Evolutionary conservation across 2,113 vertebrate genomes (phyloP).

Genomic region (Caloenas nicobarica): DNA sequence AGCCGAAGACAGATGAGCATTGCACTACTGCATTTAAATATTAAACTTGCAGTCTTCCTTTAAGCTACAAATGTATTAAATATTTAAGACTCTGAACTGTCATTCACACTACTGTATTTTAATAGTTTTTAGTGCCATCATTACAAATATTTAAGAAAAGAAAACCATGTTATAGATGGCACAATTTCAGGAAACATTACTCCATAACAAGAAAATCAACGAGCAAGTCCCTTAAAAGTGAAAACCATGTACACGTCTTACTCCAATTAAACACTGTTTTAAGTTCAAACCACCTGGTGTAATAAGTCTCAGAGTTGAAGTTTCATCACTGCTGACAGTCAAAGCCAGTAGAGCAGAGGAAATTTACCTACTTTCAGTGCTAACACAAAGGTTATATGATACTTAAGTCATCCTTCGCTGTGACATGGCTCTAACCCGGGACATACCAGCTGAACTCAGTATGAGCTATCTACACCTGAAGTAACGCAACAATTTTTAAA

Average conservation of each 20-base stretch:
- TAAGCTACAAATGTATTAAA: background rate
- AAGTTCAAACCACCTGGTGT: background rate
- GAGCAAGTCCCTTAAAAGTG: background rate
- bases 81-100: background rate
- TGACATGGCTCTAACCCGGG: background rate
- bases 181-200: background rate
- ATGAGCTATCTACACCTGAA: background rate
- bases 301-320: background rate
- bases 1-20: background rate
- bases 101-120: background rate
- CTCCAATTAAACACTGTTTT: background rate
- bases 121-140: background rate
- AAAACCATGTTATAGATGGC: background rate
- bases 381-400: background rate
- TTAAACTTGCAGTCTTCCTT: background rate
- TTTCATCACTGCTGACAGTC: background rate
- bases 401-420: background rate
- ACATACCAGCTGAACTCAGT: background rate
- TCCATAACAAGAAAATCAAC: background rate
- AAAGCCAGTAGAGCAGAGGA: background rate
- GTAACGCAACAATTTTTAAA: background rate
- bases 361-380: background rate
- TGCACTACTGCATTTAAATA: background rate
- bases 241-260: background rate
- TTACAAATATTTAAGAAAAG: background rate